Evolutionary conservation across 2,113 vertebrate species (phyloP).

Genomic region (Emydocephalus ijimae): DNA sequence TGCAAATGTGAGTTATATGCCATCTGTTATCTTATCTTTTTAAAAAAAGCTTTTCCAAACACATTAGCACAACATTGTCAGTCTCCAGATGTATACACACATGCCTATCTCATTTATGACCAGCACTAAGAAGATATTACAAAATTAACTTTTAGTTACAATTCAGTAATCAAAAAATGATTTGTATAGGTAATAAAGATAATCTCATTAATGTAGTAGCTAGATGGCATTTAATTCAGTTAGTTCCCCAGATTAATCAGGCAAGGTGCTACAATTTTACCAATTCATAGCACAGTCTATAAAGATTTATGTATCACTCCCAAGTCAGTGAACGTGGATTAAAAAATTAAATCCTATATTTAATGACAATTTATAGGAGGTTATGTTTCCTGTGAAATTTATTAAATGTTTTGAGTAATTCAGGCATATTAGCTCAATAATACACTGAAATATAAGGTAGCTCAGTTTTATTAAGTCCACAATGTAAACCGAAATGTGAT

Average conservation of each 20-base stretch:
- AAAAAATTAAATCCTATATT: not conserved
- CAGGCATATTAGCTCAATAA: not conserved
- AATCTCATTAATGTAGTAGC: not conserved
- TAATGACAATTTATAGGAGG: too few relatives aligned
- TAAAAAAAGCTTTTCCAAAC: not conserved
- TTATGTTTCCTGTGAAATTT: not conserved
- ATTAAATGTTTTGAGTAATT: not conserved
- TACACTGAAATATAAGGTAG: not conserved
- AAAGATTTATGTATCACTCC: not conserved
- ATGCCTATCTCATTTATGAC: not conserved
- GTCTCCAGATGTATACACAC: not conserved
- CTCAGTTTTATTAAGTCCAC: not conserved
- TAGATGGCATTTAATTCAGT: not conserved
- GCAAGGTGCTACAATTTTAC: not conserved
- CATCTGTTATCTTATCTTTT: not conserved
- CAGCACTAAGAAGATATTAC: not conserved
- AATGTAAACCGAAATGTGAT: not conserved
- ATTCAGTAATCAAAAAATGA: not conserved
- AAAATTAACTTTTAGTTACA: slow-evolving; percentile 27
- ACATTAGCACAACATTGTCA: not conserved
- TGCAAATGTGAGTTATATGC: not conserved
- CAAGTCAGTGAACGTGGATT: not conserved
- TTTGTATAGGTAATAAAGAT: slow-evolving; percentile 14
- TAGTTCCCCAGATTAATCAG: slow-evolving; percentile 5
- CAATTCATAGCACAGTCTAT: not conserved